A percentile compares a stretch with the other conserved stretches of the same genome.
Conservation (phyloP, 2,113 vertebrate genomes). For the Hydropotes inermis region DNA sequence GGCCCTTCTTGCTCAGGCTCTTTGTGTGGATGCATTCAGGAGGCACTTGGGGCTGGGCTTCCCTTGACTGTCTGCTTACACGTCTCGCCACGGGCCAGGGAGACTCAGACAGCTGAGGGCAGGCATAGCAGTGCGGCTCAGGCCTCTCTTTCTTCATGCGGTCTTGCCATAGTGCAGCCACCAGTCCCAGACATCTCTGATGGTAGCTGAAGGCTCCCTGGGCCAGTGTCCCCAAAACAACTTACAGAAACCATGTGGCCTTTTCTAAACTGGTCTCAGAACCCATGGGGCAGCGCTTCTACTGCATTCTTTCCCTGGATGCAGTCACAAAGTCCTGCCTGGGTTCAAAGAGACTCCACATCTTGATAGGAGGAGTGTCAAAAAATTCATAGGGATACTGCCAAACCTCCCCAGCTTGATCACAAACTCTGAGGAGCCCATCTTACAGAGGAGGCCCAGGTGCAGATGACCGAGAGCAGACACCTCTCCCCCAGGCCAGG, state of each 20-base stretch:
- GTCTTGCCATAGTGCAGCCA: neutral
- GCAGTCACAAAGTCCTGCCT: neutral
- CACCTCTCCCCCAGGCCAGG: fast-evolving
- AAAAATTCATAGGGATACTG: neutral
- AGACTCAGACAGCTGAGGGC: neutral
- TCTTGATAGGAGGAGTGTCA: neutral
- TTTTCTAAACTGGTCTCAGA: neutral
- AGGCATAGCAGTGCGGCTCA: fast-evolving
- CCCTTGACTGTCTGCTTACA: neutral
- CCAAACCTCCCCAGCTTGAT: neutral
- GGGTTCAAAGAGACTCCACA: neutral
- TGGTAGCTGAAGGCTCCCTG: neutral
- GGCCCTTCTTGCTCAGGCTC: neutral
- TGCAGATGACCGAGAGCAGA: too few relatives aligned
- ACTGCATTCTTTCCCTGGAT: neutral
- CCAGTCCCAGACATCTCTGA: neutral
- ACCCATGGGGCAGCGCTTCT: neutral
- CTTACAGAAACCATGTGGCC: neutral
- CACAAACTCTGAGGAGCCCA: neutral
- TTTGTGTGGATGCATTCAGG: neutral
- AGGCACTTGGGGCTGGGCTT: neutral
- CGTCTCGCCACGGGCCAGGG: neutral
- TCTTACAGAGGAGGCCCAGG: neutral
- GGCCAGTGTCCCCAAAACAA: neutral
- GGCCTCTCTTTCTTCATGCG: neutral